A percentile compares a stretch with the other conserved stretches of the same genome.
phyloP scores from a whole-genome alignment of 2,888 invertebrate genomes.

The Tuberolachnus salignus region DNA sequence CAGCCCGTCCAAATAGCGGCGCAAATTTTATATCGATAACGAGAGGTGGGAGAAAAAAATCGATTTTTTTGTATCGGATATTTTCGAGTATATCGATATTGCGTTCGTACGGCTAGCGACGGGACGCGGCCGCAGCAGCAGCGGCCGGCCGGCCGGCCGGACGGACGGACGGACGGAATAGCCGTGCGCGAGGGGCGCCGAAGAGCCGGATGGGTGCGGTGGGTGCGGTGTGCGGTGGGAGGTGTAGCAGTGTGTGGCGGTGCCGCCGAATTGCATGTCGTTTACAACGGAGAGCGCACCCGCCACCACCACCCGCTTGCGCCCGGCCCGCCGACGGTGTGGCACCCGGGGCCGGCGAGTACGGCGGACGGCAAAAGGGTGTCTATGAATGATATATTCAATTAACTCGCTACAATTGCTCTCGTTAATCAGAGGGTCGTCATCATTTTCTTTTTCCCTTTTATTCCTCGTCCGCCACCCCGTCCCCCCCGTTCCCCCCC shows the following conservation, averaged over 20 bases:
- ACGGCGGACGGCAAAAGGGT: background rate
- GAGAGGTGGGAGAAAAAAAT: too few species aligned
- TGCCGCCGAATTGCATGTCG: constrained; percentile 37
- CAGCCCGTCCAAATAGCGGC: background rate
- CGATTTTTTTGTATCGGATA: too few species aligned
- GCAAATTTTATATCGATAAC: too few species aligned
- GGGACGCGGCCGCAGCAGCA: background rate
- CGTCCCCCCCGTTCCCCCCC: too few species aligned
- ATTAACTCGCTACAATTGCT: constrained; percentile 55
- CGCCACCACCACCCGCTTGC: too few species aligned
- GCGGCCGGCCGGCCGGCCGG: background rate
- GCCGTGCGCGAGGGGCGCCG: too few species aligned
- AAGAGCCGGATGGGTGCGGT: too few species aligned
- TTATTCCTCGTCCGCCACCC: too few species aligned
- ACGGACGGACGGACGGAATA: background rate
- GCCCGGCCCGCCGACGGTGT: too few species aligned
- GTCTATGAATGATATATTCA: constrained; percentile 55
- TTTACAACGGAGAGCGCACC: constrained; percentile 14
- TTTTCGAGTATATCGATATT: too few species aligned
- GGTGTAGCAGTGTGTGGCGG: background rate
- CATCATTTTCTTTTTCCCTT: constrained; percentile 35
- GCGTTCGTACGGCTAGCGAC: too few species aligned
- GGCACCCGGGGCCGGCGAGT: background rate
- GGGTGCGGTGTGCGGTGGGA: background rate
- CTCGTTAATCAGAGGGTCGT: constrained; percentile 51